phyloP scores from a whole-genome alignment of 2,888 invertebrate genomes.

The Apotomis turbidana region DNA sequence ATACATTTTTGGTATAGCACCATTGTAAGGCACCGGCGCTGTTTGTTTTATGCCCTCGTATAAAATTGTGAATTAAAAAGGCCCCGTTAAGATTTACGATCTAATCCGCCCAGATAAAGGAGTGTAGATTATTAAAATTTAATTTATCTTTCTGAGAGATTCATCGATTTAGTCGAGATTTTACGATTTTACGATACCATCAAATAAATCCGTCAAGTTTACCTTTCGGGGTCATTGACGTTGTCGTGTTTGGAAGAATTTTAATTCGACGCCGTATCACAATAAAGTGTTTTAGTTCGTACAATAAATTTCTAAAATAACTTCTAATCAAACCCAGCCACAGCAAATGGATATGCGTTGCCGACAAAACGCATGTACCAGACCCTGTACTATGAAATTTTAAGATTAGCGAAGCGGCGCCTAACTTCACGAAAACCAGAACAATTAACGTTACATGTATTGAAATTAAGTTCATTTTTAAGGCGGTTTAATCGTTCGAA shows the following conservation, averaged over 20 bases:
- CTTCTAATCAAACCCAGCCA: constrained; percentile 71
- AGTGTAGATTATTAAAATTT: constrained; percentile 60
- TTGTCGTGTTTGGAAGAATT: constrained; percentile 31
- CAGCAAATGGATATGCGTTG: constrained; percentile 76
- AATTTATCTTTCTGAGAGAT: constrained; percentile 59
- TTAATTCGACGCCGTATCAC: constrained; percentile 36
- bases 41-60: constrained; percentile 67
- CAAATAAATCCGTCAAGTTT: constrained; percentile 45
- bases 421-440: neutral
- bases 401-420: constrained; percentile 36
- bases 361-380: constrained; percentile 78
- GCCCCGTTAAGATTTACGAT: constrained; percentile 60
- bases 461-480: constrained; percentile 44
- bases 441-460: constrained; percentile 39
- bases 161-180: constrained; percentile 55
- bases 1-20: constrained; percentile 67
- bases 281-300: constrained; percentile 49
- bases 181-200: constrained; percentile 60
- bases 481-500: constrained; percentile 23
- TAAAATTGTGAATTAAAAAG: constrained; percentile 63
- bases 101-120: constrained; percentile 57
- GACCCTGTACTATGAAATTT: constrained; percentile 62
- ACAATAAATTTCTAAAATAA: constrained; percentile 58
- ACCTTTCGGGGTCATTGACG: constrained; percentile 45
- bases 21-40: constrained; percentile 57